These are phyloP conservation scores for Dasyurus viverrinus DNA, from an alignment of 2,113 vertebrate species.

Conservation along the genomic window DNA sequence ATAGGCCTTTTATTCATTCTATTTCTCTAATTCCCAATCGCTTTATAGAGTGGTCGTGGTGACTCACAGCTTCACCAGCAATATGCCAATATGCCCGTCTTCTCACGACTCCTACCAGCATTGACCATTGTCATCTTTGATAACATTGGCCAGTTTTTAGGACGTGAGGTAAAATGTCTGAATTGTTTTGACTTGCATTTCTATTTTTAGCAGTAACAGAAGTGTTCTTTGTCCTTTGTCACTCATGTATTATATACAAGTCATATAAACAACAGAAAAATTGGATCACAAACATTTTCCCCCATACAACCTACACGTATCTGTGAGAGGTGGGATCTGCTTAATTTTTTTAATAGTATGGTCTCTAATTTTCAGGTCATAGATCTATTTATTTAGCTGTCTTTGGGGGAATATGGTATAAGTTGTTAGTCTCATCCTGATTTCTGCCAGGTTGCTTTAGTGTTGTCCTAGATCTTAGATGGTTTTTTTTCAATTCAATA, in stretches of 20 bases:
- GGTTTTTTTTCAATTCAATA: not conserved
- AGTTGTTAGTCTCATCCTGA: not conserved
- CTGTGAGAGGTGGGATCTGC: not conserved
- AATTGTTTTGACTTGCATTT: not conserved
- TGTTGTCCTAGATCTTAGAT: not conserved
- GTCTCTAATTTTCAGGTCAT: not conserved
- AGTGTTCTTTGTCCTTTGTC: not conserved
- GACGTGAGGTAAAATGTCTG: not conserved
- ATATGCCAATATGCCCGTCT: not conserved
- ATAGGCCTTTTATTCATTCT: not conserved
- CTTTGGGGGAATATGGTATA: not conserved
- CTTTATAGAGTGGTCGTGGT: too few species aligned
- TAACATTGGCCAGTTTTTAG: not conserved
- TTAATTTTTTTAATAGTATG: not conserved
- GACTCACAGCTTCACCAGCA: not conserved
- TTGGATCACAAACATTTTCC: not conserved
- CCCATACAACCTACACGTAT: not conserved
- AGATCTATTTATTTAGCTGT: not conserved
- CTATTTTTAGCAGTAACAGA: not conserved
- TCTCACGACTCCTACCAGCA: not conserved
- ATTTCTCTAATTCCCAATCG: not conserved
- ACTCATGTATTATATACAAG: not conserved
- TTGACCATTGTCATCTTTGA: not conserved
- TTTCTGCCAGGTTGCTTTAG: not conserved
- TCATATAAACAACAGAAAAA: not conserved